Evolutionary conservation across 2,888 invertebrate species (phyloP).

Genomic region (Cybosia mesomella): DNA sequence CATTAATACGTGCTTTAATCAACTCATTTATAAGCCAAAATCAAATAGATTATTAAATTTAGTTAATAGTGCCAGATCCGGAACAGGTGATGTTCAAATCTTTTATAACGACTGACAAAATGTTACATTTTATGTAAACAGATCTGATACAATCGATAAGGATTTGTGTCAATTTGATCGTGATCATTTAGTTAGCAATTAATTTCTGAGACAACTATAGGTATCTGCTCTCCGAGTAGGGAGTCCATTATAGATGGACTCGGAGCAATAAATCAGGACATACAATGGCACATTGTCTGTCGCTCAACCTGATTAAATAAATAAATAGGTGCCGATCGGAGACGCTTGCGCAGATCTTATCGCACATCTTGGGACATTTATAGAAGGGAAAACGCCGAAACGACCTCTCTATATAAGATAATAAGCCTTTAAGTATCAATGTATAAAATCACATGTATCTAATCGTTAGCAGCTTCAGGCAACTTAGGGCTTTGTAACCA

Average conservation of each 20-base stretch:
- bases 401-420: constrained; percentile 62
- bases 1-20: constrained; percentile 47
- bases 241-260: constrained; percentile 71
- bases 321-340: constrained; percentile 83
- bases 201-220: constrained; percentile 59
- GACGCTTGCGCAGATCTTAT: constrained; percentile 81
- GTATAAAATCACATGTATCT: constrained; percentile 60
- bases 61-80: constrained; percentile 37
- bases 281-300: constrained; percentile 86
- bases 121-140: constrained; percentile 42
- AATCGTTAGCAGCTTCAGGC: constrained; percentile 57
- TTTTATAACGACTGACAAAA: constrained; percentile 30
- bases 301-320: constrained; percentile 84
- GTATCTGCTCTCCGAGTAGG: constrained; percentile 59
- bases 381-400: constrained; percentile 66
- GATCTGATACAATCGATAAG: constrained; percentile 34
- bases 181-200: constrained; percentile 45
- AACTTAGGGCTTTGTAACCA: constrained; percentile 58
- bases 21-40: constrained; percentile 51
- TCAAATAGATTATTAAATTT: constrained; percentile 49
- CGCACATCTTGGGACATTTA: constrained; percentile 72
- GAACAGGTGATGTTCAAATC: constrained; percentile 28
- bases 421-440: constrained; percentile 65
- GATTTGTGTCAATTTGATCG: constrained; percentile 42
- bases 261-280: constrained; percentile 79